These are phyloP conservation scores for Sigmodon hispidus DNA, from an alignment of 2,113 vertebrate species.

Conservation along the genomic window DNA sequence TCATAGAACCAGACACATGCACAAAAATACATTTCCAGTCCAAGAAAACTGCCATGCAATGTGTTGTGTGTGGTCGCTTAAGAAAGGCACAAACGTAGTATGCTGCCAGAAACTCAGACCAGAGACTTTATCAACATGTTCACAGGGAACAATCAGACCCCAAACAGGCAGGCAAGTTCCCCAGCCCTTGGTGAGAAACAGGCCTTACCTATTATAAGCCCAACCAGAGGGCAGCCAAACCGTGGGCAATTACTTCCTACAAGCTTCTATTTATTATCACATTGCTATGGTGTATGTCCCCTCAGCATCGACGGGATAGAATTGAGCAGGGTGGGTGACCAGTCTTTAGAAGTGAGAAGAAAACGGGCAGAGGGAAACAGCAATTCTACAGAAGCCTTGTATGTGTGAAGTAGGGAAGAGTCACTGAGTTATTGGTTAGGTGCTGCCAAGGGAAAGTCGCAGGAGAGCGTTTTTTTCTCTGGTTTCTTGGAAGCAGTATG, in stretches of 20 bases:
- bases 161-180: neutral
- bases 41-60: neutral
- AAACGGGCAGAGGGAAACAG: neutral
- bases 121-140: neutral
- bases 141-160: neutral
- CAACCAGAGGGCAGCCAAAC: neutral
- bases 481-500: neutral
- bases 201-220: neutral
- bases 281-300: neutral
- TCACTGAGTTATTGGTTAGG: neutral
- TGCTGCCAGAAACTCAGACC: neutral
- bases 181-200: neutral
- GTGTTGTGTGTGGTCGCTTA: neutral
- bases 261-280: constrained; percentile 41
- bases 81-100: neutral
- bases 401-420: neutral
- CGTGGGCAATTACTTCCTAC: constrained; percentile 8
- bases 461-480: neutral
- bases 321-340: neutral
- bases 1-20: neutral
- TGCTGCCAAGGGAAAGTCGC: fast-evolving
- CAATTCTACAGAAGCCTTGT: neutral
- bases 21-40: neutral
- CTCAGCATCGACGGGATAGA: neutral
- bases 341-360: neutral